A percentile compares a stretch with the other conserved stretches of the same genome.
Conservation (phyloP, 1,140 invertebrate species). For the Euschistus heros region DNA sequence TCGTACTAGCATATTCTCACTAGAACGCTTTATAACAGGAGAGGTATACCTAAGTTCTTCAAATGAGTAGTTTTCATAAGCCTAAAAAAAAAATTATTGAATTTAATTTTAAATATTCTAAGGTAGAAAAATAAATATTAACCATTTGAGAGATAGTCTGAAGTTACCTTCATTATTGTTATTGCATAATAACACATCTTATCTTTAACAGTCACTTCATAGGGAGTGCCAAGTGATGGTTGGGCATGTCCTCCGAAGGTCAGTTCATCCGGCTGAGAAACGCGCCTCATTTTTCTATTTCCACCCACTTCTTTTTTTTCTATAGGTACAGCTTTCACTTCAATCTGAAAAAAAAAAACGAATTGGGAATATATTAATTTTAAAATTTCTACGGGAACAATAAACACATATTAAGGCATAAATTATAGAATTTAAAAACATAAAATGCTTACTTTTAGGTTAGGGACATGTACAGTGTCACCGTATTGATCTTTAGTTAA, state of each 20-base stretch:
- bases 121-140: too few relatives aligned
- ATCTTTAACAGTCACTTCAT: constrained; percentile 78
- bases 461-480: constrained; percentile 69
- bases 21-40: constrained; percentile 57
- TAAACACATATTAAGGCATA: background rate
- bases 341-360: constrained; percentile 39
- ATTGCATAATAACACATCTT: constrained; percentile 91
- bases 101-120: too few relatives aligned
- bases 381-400: background rate
- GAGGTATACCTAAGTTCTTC: constrained; percentile 84
- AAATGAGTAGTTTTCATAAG: constrained; percentile 90
- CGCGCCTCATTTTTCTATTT: constrained; percentile 42
- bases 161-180: constrained; percentile 71
- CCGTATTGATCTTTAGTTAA: constrained; percentile 87
- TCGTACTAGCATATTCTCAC: constrained; percentile 74
- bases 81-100: constrained; percentile 38
- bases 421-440: too few relatives aligned
- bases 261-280: constrained; percentile 54
- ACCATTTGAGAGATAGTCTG: too few relatives aligned
- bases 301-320: constrained; percentile 49
- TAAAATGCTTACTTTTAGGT: constrained; percentile 56
- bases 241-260: constrained; percentile 57
- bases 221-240: constrained; percentile 62
- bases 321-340: constrained; percentile 60
- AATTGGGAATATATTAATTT: background rate